Conservation (phyloP, 1,140 invertebrate species). For the Drosophila kohkoa region DNA sequence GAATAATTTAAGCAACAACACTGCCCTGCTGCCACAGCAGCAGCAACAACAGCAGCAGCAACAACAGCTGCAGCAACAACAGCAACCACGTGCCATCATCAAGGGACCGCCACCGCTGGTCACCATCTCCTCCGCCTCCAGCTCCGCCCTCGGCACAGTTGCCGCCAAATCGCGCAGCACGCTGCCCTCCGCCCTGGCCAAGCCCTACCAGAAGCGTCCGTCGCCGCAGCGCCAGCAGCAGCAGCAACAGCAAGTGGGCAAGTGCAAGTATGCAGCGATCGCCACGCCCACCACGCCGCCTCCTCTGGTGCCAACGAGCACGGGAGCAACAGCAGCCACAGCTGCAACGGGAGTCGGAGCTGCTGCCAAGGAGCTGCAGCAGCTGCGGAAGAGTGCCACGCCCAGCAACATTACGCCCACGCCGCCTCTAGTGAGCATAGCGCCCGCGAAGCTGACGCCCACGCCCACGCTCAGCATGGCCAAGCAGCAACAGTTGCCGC, state of each 20-base stretch:
- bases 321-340: constrained; percentile 4
- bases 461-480: constrained; percentile 67
- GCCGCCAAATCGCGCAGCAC: constrained; percentile 33
- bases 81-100: constrained; percentile 52
- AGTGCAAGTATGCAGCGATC: constrained; percentile 60
- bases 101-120: constrained; percentile 75
- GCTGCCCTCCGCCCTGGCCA: constrained; percentile 49
- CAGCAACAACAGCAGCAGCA: constrained; percentile 33
- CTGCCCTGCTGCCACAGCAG: constrained; percentile 39
- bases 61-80: constrained; percentile 29
- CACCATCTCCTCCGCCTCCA: constrained; percentile 64
- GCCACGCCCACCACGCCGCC: constrained; percentile 80
- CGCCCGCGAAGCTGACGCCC: constrained; percentile 66
- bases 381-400: constrained; percentile 56
- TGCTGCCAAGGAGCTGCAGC: constrained; percentile 61
- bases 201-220: constrained; percentile 60
- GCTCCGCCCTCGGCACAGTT: constrained; percentile 27
- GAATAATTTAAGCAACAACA: constrained; percentile 61
- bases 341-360: not conserved
- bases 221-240: constrained; percentile 50
- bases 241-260: constrained; percentile 41
- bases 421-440: constrained; percentile 72
- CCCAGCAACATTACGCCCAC: constrained; percentile 46
- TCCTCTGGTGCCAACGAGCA: constrained; percentile 69
- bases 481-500: constrained; percentile 44